These are phyloP conservation scores for Fratercula arctica DNA, from an alignment of 2,797 vertebrate genomes.

Conservation along the genomic window DNA sequence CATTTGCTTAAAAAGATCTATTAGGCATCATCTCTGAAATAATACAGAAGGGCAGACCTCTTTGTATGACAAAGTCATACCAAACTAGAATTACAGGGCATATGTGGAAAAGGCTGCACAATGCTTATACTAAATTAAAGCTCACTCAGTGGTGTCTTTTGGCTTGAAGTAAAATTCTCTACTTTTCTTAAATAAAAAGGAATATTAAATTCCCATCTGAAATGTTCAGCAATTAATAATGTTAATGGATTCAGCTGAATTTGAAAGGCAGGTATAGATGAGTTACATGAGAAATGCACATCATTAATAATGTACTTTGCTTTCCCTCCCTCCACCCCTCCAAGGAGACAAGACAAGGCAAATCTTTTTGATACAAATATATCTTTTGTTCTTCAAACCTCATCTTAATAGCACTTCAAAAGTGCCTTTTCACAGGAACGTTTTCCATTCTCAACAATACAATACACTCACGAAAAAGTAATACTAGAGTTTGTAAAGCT, in stretches of 20 bases:
- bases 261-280: not conserved
- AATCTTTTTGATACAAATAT: not conserved
- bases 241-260: not conserved
- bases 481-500: not conserved
- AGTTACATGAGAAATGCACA: not conserved
- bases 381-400: slow-evolving; percentile 12
- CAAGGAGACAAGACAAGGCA: not conserved
- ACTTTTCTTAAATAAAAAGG: slow-evolving; percentile 3
- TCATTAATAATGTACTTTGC: not conserved
- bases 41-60: not conserved
- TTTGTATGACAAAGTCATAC: not conserved
- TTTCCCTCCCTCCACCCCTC: not conserved
- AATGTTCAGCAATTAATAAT: slow-evolving; percentile 17
- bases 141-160: not conserved
- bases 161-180: not conserved
- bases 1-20: not conserved
- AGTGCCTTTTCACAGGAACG: not conserved
- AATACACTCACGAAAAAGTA: not conserved
- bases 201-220: not conserved
- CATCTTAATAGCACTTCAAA: not conserved
- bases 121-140: not conserved
- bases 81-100: not conserved
- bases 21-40: not conserved
- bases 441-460: not conserved
- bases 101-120: not conserved